A percentile compares a stretch with the other conserved stretches of the same genome.
These are phyloP conservation scores for Ramphastos sulfuratus DNA, from an alignment of 2,113 vertebrate species.

Conservation along the genomic window DNA sequence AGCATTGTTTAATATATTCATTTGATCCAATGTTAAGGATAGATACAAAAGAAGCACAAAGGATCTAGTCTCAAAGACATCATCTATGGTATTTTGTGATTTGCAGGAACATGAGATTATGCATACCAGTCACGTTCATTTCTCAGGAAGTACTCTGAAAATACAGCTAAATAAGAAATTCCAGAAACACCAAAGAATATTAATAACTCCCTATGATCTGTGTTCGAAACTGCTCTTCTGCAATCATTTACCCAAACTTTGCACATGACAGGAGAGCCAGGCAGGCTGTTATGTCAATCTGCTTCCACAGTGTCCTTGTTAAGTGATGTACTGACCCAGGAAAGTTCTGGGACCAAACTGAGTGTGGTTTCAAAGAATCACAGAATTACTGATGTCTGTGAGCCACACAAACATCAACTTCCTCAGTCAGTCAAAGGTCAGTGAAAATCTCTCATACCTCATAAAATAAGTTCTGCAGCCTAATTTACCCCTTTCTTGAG, in stretches of 20 bases:
- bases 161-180: neutral
- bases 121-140: rapidly evolving
- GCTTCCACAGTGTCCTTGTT: neutral
- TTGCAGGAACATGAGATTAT: rapidly evolving
- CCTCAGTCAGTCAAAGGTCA: constrained; percentile 22
- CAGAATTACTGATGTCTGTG: constrained; percentile 50
- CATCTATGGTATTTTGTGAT: no score
- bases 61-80: neutral
- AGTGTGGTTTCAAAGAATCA: constrained; percentile 44
- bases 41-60: neutral
- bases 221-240: neutral
- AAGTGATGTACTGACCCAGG: constrained; percentile 2
- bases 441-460: constrained; percentile 38
- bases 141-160: neutral
- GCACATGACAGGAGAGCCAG: neutral
- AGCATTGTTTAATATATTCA: neutral
- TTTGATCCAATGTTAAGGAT: neutral
- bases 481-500: constrained; percentile 44
- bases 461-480: constrained; percentile 48
- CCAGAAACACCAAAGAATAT: neutral
- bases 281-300: neutral
- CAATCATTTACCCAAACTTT: neutral
- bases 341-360: constrained; percentile 15
- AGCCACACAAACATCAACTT: constrained; percentile 44
- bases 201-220: no score